phyloP scores from a whole-genome alignment of 2,797 vertebrate species.

The Botia almorhae region DNA sequence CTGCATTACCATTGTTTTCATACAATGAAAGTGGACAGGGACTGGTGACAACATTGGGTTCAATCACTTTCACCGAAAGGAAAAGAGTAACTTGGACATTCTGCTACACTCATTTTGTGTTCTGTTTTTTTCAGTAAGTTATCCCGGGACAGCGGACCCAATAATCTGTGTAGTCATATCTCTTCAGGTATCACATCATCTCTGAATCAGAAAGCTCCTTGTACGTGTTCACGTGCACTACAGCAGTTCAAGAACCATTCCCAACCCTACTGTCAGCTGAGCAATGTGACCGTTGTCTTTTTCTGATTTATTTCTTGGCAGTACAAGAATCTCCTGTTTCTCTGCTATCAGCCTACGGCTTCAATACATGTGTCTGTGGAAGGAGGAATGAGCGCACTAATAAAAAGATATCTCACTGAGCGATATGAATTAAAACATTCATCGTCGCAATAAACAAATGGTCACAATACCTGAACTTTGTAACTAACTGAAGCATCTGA shows the following conservation, averaged over 20 bases:
- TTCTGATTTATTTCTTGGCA: slow-evolving; percentile 18
- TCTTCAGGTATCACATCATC: not conserved
- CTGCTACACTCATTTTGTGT: no score
- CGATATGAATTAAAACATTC: not conserved
- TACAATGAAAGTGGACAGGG: no score
- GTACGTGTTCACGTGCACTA: not conserved
- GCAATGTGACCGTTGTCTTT: slow-evolving; percentile 28
- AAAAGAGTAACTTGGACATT: no score
- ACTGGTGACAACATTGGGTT: no score
- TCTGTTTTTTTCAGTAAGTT: no score
- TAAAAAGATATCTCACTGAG: not conserved
- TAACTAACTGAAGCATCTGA: not conserved
- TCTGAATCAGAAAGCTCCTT: not conserved
- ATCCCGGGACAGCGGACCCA: no score
- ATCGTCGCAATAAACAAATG: not conserved
- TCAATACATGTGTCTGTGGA: not conserved
- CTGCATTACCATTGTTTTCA: no score
- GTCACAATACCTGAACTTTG: not conserved
- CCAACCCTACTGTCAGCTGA: slow-evolving; percentile 20
- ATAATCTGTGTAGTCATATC: no score
- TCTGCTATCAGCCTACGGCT: not conserved
- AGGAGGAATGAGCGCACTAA: no score
- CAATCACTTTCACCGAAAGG: no score
- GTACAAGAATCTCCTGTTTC: slow-evolving; percentile 35
- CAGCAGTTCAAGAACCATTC: not conserved